Evolutionary conservation across 2,797 vertebrate species (phyloP), one percentile per base, ranked within the genome.

Genomic region (Ctenochaetus hawaiiensis): DNA sequence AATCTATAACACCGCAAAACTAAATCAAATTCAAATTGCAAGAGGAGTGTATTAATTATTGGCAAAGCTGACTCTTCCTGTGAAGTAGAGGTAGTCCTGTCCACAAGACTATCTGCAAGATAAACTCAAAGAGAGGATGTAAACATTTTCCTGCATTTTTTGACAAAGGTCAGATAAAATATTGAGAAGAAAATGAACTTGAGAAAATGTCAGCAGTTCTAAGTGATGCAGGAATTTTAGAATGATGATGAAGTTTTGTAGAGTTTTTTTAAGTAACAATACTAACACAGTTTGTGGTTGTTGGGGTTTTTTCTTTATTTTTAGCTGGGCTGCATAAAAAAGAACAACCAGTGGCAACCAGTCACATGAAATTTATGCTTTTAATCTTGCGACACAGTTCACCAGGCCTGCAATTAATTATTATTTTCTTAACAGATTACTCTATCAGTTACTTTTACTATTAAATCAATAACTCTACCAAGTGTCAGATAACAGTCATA

Each of bases 41-140:
- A 34, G 57, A 63, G 23, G 6, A 64, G 74, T 56, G 34, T 20
- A 61, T 75, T 75, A 39, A 75, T 80, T 70, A 77, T 16, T 14
- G 37, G 53, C n/a, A 9, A 34, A 57, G 67, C 8, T 17, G 16
- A 22, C 43, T 56, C 60, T 22, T 51, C 22, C 48, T 56, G 49
- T 57, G 16, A 60, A 47, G 22, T 7, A 43, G 23, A 47, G 7
- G 8, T 8, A 69, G 26, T 37, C 13, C 17, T 26, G 44, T 51
- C 49, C 23, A 51, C 45, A 61, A 16, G 34, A 66, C 9, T 58
- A 13, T n/a, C 34, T 6, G 51, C 39, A 20, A 18, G 13, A 45
- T 22, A 58, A 70, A 41, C 0, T 45, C 5, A 34, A 45, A 12
- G n/a, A 11, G 12, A 30, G 20, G 51, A 37, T 11, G 30, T 57